A percentile compares a stretch with the other conserved stretches of the same genome.
Evolutionary conservation across 2,888 invertebrate species (phyloP).

Genomic region (Trypoxylon attenuatum): DNA sequence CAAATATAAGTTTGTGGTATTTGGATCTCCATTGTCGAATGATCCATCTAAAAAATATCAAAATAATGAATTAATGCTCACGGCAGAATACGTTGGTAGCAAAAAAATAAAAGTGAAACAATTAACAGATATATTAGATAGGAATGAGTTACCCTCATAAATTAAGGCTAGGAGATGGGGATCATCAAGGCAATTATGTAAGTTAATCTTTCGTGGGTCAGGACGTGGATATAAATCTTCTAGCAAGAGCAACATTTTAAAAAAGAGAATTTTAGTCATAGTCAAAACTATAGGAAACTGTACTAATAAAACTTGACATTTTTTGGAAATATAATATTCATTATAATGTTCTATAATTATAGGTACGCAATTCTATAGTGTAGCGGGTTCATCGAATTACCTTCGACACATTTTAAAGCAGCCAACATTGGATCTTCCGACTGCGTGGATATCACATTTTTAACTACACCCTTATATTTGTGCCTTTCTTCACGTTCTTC

Average conservation of each 20-base stretch:
- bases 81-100: neutral
- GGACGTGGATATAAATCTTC: no score
- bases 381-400: no score
- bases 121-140: slow-evolving; percentile 27
- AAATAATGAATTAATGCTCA: neutral
- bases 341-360: neutral
- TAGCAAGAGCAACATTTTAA: no score
- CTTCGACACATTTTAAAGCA: slow-evolving; percentile 71
- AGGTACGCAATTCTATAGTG: no score
- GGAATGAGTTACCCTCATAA: slow-evolving; percentile 62
- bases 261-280: no score
- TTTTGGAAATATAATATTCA: neutral
- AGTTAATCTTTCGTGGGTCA: slow-evolving; percentile 62
- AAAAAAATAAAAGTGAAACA: no score
- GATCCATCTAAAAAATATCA: slow-evolving; percentile 79
- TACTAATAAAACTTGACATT: no score
- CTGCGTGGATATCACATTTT: slow-evolving; percentile 73
- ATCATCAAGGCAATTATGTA: slow-evolving; percentile 63
- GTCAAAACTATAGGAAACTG: no score
- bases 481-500: slow-evolving; percentile 97
- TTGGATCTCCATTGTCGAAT: slow-evolving; percentile 96
- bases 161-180: slow-evolving; percentile 64
- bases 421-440: slow-evolving; percentile 71
- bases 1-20: slow-evolving; percentile 97
- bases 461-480: slow-evolving; percentile 87